A percentile compares a stretch with the other conserved stretches of the same genome.
These are phyloP conservation scores for Elegia similella DNA, from an alignment of 2,888 invertebrate species.

Conservation along the genomic window DNA sequence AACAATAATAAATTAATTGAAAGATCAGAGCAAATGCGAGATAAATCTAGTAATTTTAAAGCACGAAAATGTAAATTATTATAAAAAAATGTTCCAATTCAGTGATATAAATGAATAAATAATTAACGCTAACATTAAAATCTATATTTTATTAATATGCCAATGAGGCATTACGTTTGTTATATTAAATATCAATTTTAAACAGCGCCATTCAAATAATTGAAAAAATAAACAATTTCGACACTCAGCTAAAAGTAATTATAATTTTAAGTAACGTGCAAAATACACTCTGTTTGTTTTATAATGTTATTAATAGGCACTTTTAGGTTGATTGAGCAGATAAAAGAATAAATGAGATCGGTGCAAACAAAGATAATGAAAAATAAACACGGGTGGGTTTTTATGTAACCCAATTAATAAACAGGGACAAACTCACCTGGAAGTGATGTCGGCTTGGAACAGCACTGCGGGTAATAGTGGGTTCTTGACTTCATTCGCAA, in stretches of 20 bases:
- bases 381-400: slow-evolving; percentile 6
- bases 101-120: no score
- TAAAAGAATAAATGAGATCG: not conserved
- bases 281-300: not conserved
- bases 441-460: not conserved
- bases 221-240: not conserved
- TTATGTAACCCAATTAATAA: slow-evolving; percentile 12
- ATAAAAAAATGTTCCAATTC: no score
- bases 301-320: not conserved
- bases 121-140: no score
- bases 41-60: no score
- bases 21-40: no score
- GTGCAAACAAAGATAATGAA: slow-evolving; percentile 5
- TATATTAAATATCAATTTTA: no score
- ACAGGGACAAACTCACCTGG: slow-evolving; percentile 9
- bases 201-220: not conserved
- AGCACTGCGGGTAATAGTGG: slow-evolving; percentile 9
- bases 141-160: no score
- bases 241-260: not conserved
- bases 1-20: no score
- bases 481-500: slow-evolving; percentile 11
- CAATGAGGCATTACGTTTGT: no score
- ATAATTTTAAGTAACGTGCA: not conserved
- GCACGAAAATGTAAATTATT: no score
- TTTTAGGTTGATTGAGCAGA: not conserved